Base-by-base conservation (phyloP, 2,888 invertebrate species). In the Chalcosyrphus nemorum region DNA sequence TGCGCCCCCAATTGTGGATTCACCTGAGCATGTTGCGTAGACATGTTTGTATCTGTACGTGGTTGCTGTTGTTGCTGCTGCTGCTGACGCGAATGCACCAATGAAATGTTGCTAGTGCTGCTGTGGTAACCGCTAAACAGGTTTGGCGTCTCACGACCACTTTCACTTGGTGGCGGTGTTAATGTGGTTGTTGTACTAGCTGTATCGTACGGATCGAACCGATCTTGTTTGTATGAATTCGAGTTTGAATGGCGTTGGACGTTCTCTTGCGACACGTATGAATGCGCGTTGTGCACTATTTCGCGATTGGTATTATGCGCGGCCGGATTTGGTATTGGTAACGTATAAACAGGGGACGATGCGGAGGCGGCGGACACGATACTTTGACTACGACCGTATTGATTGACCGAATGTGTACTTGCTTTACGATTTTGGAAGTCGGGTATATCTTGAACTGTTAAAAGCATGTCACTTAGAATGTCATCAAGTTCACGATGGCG, bases 371-470 rank as follows among this genome's bases (percentile, higher is more conserved):
- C 63, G 74, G 84, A 75, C 66, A 86, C 82, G 47, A 86, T 84
- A 78, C 87, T 86, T 82, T 87, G 87, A 81, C 86, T 87, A 15
- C 87, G 86, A 61, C 78, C 59, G 75, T 78, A 71, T 59, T 66
- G 78, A 54, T 74, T 86, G 24, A 72, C 59, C 50, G 86, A 76
- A 74, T 86, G 86, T 66, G 86, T 76, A 75, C 81, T 86, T 43
- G 77, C 38, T 75, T 87, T 86, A 82, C 86, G 86, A 76, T 88
- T 87, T 85, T 86, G 81, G 56, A 89, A 87, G 89, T 94, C 94
- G 88, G 95, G 95, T 90, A 96, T 95, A 91, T 96, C 95, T 93
- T 96, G 95, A 90, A 96, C 96, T 85, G 97, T 97, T 88, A 95
- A 94, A 93, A 96, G 94, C 96, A 97, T 96, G 91, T 96, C 96